A percentile compares a stretch with the other conserved stretches of the same genome.
These are phyloP conservation scores for Pollachius pollachius DNA, from an alignment of 2,113 vertebrate genomes.

Conservation along the genomic window DNA sequence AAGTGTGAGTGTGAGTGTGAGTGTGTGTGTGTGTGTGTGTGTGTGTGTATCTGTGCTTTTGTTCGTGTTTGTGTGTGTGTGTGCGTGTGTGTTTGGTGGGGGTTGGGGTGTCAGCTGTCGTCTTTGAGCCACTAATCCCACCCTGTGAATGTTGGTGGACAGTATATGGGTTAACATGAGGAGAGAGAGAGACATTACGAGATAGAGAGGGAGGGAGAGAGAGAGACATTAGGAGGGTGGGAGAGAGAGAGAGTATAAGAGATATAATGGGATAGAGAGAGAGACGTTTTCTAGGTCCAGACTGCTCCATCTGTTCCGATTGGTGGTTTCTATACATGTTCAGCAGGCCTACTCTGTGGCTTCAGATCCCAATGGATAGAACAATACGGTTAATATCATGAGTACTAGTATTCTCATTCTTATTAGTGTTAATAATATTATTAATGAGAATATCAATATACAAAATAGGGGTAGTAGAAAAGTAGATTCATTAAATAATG, in stretches of 20 bases:
- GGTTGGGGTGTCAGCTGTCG: constrained; percentile 17
- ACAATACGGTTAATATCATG: too few species aligned
- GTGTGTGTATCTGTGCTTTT: background rate
- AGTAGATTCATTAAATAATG: too few species aligned
- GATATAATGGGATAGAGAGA: background rate
- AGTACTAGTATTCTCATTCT: too few species aligned
- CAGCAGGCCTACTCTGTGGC: too few species aligned
- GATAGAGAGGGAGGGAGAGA: constrained; percentile 12
- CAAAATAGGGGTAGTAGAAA: too few species aligned
- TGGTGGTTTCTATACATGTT: background rate
- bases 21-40: background rate
- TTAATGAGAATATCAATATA: too few species aligned
- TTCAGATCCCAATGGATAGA: too few species aligned
- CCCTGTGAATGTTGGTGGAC: constrained; percentile 21
- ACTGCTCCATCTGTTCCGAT: background rate
- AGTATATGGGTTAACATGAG: constrained; percentile 52
- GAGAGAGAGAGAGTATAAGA: constrained; percentile 13
- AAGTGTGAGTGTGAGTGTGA: background rate
- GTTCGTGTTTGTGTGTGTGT: background rate
- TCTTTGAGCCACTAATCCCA: constrained; percentile 35
- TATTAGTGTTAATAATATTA: too few species aligned
- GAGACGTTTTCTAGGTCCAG: background rate
- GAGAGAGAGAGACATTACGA: background rate
- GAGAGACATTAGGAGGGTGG: constrained; percentile 37
- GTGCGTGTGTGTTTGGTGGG: background rate